Conservation (phyloP, 2,113 vertebrate species). For the Odontesthes bonariensis region DNA sequence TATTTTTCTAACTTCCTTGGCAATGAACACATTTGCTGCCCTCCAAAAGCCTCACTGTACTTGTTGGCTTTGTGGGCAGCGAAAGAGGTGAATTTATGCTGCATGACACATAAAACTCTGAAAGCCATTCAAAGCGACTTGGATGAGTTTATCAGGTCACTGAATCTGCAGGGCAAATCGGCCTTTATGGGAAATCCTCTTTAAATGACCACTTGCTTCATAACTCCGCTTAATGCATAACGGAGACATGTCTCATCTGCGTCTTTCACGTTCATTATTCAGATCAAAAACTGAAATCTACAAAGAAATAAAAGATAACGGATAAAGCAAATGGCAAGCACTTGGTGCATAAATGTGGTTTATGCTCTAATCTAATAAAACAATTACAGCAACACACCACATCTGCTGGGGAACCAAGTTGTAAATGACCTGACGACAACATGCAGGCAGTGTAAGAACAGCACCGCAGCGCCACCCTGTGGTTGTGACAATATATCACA, state of each 20-base stretch:
- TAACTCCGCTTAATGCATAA: constrained; percentile 31
- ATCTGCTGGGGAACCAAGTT: constrained; percentile 10
- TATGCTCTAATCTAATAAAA: constrained; percentile 49
- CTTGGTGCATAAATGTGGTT: constrained; percentile 30
- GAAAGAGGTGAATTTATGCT: constrained; percentile 53
- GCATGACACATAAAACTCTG: constrained; percentile 51
- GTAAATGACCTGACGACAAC: too few relatives aligned
- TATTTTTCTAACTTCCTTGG: constrained; percentile 15
- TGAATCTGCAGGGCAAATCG: constrained; percentile 56
- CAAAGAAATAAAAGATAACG: constrained; percentile 5
- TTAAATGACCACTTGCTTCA: constrained; percentile 42
- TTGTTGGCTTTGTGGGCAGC: constrained; percentile 14
- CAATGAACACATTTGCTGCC: constrained; percentile 21
- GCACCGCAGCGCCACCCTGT: constrained; percentile 73
- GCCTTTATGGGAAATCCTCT: constrained; percentile 42
- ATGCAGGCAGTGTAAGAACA: neutral
- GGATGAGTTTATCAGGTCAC: constrained; percentile 55
- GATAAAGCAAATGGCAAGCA: constrained; percentile 28
- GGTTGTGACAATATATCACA: constrained; percentile 38
- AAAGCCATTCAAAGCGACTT: constrained; percentile 52
- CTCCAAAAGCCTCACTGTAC: constrained; percentile 21
- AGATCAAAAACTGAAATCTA: constrained; percentile 20
- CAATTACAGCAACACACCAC: constrained; percentile 30
- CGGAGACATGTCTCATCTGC: constrained; percentile 12
- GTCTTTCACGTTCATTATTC: constrained; percentile 35